phyloP scores from a whole-genome alignment of 2,113 vertebrate species.

The Bungarus multicinctus region DNA sequence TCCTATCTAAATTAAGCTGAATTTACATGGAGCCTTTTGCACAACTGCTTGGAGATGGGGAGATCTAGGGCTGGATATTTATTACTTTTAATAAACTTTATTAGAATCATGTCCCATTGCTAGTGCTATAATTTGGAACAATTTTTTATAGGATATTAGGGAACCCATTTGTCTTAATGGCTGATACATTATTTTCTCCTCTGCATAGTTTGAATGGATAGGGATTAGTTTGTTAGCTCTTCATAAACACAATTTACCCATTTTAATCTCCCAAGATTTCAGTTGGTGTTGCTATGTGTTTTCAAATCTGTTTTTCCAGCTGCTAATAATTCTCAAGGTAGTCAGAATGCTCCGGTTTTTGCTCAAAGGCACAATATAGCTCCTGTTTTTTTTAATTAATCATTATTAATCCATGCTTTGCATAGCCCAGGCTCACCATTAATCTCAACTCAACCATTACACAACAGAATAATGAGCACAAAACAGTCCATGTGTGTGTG shows the following conservation, averaged over 20 bases:
- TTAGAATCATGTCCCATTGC: neutral
- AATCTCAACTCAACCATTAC: neutral
- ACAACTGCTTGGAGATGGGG: neutral
- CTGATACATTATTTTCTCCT: neutral
- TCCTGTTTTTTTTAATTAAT: neutral
- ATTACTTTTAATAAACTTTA: neutral
- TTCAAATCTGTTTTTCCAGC: neutral
- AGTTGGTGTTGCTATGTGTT: neutral
- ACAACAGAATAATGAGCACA: neutral
- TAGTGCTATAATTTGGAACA: neutral
- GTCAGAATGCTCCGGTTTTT: neutral
- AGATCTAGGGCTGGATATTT: neutral
- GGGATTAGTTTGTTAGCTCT: neutral
- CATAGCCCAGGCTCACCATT: neutral
- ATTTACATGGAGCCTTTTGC: neutral
- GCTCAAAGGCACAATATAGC: neutral
- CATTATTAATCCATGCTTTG: neutral
- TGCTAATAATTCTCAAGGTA: neutral
- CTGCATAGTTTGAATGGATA: neutral
- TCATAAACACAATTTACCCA: neutral
- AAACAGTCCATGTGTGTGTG: conserved; percentile 2
- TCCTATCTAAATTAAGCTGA: neutral
- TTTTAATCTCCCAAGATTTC: neutral
- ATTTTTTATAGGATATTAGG: neutral
- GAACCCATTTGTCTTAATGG: neutral